Conservation (phyloP, 2,888 invertebrate genomes). For the Fragum sueziense region DNA sequence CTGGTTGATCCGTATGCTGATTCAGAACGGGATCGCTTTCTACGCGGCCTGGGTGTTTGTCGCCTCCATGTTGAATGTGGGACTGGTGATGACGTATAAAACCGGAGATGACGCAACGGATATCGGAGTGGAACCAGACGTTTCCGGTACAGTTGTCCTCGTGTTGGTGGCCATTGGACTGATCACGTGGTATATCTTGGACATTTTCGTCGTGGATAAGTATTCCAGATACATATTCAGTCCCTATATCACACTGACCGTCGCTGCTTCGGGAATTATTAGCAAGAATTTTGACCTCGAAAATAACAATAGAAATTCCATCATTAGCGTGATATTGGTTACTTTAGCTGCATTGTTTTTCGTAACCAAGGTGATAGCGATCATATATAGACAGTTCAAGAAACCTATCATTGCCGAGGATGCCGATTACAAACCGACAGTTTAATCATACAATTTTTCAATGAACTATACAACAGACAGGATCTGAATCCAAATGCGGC, state of each 20-base stretch:
- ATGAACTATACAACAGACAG: neutral
- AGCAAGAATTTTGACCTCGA: constrained; percentile 60
- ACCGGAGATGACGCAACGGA: constrained; percentile 50
- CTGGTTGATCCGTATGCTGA: constrained; percentile 76
- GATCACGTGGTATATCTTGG: constrained; percentile 72
- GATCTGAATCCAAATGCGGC: neutral
- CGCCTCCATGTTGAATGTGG: constrained; percentile 75
- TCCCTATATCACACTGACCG: constrained; percentile 71
- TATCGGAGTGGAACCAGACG: constrained; percentile 47
- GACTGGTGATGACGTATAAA: constrained; percentile 70
- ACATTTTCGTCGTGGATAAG: constrained; percentile 73
- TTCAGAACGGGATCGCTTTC: constrained; percentile 78
- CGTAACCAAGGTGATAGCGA: constrained; percentile 46
- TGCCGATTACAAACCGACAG: constrained; percentile 34
- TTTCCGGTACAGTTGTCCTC: constrained; percentile 70
- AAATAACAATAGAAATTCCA: constrained; percentile 47
- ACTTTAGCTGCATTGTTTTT: constrained; percentile 34
- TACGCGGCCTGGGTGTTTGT: constrained; percentile 77
- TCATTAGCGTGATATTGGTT: constrained; percentile 40
- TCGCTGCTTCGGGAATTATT: constrained; percentile 70
- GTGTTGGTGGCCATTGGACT: constrained; percentile 68
- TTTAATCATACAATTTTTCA: constrained; percentile 7
- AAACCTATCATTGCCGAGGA: constrained; percentile 49
- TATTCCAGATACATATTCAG: constrained; percentile 72
- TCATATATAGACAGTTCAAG: constrained; percentile 55